A percentile compares a stretch with the other conserved stretches of the same genome.
Evolutionary conservation across 2,113 vertebrate species (phyloP).

Genomic region (Megalops atlanticus): DNA sequence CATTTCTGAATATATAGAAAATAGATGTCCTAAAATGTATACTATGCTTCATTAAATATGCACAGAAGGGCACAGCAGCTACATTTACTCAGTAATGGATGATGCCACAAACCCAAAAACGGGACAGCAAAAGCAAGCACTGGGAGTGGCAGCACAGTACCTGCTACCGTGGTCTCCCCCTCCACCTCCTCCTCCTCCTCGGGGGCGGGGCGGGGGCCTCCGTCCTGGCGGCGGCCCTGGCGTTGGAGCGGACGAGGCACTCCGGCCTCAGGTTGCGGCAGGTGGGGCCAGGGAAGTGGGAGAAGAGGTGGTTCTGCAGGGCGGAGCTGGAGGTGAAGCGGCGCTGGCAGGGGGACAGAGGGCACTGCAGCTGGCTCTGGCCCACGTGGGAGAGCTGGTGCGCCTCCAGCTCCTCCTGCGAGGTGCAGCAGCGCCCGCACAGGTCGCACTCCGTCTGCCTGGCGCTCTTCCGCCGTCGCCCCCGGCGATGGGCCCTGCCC

Average conservation of each 20-base stretch:
- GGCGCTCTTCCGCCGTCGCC: neutral
- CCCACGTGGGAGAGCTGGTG: conserved; percentile 1
- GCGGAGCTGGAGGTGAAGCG: neutral
- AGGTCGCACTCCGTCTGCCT: neutral
- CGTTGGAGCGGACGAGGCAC: neutral
- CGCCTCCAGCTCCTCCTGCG: neutral
- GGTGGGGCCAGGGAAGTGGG: neutral
- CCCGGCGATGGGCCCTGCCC: neutral
- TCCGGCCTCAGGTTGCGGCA: neutral
- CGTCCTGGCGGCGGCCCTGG: too few relatives aligned
- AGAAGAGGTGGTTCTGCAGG: conserved; percentile 11
- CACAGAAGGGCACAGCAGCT: too few relatives aligned
- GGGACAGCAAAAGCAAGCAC: too few relatives aligned
- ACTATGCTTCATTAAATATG: too few relatives aligned
- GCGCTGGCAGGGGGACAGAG: neutral
- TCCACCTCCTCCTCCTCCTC: neutral
- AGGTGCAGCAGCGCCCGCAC: neutral
- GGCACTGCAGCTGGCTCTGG: neutral
- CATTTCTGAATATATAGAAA: too few relatives aligned
- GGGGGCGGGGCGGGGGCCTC: neutral
- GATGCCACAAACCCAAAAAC: too few relatives aligned
- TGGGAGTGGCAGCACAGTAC: too few relatives aligned
- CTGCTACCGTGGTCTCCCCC: neutral
- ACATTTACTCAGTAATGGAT: too few relatives aligned
- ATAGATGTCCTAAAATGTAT: too few relatives aligned